Evolutionary conservation across 1,140 invertebrate genomes (phyloP), one percentile per base, ranked within the genome.

Genomic region (Pseudomyrmex concolor): DNA sequence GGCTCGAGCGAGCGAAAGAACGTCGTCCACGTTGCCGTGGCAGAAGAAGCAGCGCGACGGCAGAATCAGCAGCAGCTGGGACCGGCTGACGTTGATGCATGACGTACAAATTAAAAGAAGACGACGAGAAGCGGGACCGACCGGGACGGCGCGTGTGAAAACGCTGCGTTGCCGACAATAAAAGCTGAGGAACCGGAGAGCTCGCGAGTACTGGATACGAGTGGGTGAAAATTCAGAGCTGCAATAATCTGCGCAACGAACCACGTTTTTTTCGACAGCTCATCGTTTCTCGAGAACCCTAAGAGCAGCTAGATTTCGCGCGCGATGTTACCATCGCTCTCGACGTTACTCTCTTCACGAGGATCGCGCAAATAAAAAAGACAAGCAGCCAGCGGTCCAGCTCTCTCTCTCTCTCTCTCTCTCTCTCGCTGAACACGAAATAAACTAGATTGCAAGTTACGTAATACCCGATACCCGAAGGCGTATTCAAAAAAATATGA

Each of bases 21-120:
- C 22, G 50, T 60, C 45, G 10, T 34, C 34, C 25, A 72, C 34
- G 34, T 34, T 34, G 34, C 60, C 64, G 54, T 34, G 60, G 22
- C 22, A 57, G 51, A 85, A 85, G 76, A 68, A 85, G 77, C 48
- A 50, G 60, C 70, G 63, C 70, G 63, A 70, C 64, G n/a, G 70
- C 51, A 59, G 73, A 66, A 68, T 48, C 62, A 81, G 25, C 85
- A 22, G 81, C 85, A 84, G 86, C 83, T 82, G 60, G 45, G 8
- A 43, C 64, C 74, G 60, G 19, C 73, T 76, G 87, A 88, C 87
- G 15, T 88, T 88, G 87, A 88, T 87, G 87, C 87, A 88, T 88
- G 77, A 83, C 62, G 78, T 83, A 88, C 59, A 83, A 85, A 89
- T 88, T 88, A 88, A 88, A 89, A 72, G 73, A 80, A 80, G 54